These are phyloP conservation scores for Melanostoma mellinum DNA, from an alignment of 2,888 invertebrate species.

Conservation along the genomic window DNA sequence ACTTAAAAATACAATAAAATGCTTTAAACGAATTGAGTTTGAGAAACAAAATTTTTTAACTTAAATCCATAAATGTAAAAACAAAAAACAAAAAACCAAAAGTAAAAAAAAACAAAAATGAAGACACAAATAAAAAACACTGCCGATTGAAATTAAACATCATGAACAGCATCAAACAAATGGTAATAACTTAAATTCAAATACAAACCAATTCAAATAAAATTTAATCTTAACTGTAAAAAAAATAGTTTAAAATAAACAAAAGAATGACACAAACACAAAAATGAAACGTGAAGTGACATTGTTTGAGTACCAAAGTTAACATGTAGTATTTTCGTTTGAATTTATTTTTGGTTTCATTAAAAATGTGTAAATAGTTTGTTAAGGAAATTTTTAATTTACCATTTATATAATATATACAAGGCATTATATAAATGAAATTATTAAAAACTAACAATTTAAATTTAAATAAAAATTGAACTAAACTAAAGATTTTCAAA, in stretches of 20 bases:
- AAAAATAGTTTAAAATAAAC: constrained; percentile 66
- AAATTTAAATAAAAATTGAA: constrained; percentile 12
- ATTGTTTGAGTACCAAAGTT: constrained; percentile 73
- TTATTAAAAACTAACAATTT: constrained; percentile 18
- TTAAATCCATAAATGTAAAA: constrained; percentile 47
- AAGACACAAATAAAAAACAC: constrained; percentile 61
- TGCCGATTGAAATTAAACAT: constrained; percentile 68
- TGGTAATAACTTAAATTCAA: constrained; percentile 42
- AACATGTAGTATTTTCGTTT: constrained; percentile 67
- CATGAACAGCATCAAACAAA: constrained; percentile 65
- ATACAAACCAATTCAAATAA: constrained; percentile 66
- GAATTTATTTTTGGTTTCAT: constrained; percentile 51
- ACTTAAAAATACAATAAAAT: constrained; percentile 67
- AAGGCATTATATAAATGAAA: constrained; percentile 29
- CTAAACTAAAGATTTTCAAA: constrained; percentile 17
- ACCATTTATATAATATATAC: constrained; percentile 45
- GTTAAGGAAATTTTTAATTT: constrained; percentile 57
- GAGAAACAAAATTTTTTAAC: constrained; percentile 26
- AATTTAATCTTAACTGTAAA: constrained; percentile 68
- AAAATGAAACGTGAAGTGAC: constrained; percentile 63
- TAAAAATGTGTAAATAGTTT: constrained; percentile 70
- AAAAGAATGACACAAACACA: constrained; percentile 70
- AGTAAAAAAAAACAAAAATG: constrained; percentile 56
- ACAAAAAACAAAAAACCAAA: constrained; percentile 61
- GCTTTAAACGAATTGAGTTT: constrained; percentile 60